Base-by-base conservation (phyloP, 30 jellyfish, hydroid and myxozoan genomes). In the Aurelia sp. region DNA sequence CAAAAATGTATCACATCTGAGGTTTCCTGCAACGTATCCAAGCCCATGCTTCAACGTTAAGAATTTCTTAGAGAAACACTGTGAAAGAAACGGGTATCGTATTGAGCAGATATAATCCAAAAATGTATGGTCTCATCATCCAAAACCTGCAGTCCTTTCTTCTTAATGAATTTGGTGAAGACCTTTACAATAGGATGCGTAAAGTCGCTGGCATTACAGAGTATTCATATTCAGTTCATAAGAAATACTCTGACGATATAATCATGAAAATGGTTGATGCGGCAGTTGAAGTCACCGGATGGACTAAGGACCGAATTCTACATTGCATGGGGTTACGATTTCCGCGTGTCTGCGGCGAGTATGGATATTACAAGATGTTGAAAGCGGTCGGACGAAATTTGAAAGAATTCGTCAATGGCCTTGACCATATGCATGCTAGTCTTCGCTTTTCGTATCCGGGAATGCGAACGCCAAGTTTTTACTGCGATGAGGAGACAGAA, bases 381-480 rank as follows among this genome's bases (percentile, higher is more conserved):
- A 85, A 85, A 66, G 66, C 88, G 1, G 88, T 85, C 30, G 94
- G 94, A 17, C 47, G 94, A 37, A 85, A 85, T 73, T 41, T 85
- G 76, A 61, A 75, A n/a, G 94, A 85, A 21, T 85, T 85, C 41
- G 76, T 85, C 58, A 85, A 85, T 60, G 94, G 94, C 6, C 78
- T 85, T 7, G 94, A 85, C 59, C 71, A 85, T 74, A 73, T 85
- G 88, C 94, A 85, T 41, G 88, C 73, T 16, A 18, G 88, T 62
- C 88, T 85, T 27, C 83, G 94, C 1, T 85, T 71, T 69, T 73
- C 88, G 23, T 85, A 85, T 75, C 94, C 94, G 27, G 88, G 88
- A 23, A 73, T 85, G 88, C 87, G 80, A 18, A 35, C 94, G 58
- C 94, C 94, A n/a, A 73, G 88, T 21, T 85, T 85, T 40, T 85